These are phyloP conservation scores for Atherinomorus stipes DNA, from an alignment of 2,113 vertebrate genomes.

Conservation along the genomic window DNA sequence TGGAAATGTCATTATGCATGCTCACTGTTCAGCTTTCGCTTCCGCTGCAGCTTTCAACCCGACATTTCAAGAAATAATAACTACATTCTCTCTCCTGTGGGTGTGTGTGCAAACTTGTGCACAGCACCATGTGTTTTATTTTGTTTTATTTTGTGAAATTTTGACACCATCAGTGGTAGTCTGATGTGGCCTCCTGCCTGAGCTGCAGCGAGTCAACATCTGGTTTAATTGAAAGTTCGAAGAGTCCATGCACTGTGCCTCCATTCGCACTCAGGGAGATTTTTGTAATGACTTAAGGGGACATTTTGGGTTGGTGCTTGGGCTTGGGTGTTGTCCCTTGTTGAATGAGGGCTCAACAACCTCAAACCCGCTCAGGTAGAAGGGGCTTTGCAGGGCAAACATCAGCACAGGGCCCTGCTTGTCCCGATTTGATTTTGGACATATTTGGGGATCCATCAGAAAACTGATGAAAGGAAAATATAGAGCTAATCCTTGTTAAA, in stretches of 20 bases:
- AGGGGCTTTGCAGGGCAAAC: constrained; percentile 75
- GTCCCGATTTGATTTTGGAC: constrained; percentile 79
- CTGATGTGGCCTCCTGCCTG: constrained; percentile 53
- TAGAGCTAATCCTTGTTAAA: constrained; percentile 81
- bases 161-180: constrained; percentile 57
- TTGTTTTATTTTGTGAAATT: constrained; percentile 28
- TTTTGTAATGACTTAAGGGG: constrained; percentile 70
- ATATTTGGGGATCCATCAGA: constrained; percentile 77
- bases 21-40: constrained; percentile 60
- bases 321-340: constrained; percentile 65
- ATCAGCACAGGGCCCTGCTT: constrained; percentile 82
- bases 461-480: constrained; percentile 87
- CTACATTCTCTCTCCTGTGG: constrained; percentile 15
- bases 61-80: constrained; percentile 60
- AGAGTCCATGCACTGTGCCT: constrained; percentile 36
- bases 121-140: constrained; percentile 35
- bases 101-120: constrained; percentile 20
- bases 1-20: constrained; percentile 75
- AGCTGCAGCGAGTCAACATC: constrained; percentile 47
- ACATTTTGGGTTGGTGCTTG: constrained; percentile 31
- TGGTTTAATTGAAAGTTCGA: constrained; percentile 63
- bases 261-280: constrained; percentile 67
- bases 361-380: constrained; percentile 60
- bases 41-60: constrained; percentile 64
- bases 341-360: constrained; percentile 71